A percentile compares a stretch with the other conserved stretches of the same genome.
Conservation (phyloP, 2,113 vertebrate species). For the Brachypteracias leptosomus region DNA sequence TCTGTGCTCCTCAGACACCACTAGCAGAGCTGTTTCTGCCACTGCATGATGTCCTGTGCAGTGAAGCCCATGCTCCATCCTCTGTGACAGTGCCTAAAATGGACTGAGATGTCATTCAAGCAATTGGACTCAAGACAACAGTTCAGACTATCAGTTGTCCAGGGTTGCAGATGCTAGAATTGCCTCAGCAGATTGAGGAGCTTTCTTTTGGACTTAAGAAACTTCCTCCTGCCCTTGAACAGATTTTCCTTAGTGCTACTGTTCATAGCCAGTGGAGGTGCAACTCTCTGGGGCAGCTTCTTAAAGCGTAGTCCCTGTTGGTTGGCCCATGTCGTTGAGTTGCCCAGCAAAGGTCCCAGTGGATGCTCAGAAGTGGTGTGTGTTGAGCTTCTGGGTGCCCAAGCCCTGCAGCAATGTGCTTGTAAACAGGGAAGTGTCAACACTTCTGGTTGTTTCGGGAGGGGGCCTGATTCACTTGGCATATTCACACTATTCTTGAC, state of each 20-base stretch:
- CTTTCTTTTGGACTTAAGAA: not conserved
- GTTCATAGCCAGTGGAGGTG: not conserved
- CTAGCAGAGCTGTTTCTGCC: not conserved
- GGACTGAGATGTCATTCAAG: not conserved
- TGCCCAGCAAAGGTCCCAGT: not conserved
- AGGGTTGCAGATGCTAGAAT: not conserved
- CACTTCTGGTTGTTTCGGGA: not conserved
- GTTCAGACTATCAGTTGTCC: not conserved
- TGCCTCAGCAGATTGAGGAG: not conserved
- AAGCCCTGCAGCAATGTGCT: not conserved
- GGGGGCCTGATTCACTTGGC: not conserved
- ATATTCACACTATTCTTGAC: not conserved
- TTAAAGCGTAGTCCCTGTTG: not conserved
- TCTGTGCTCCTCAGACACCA: not conserved
- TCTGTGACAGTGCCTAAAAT: not conserved
- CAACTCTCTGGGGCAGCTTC: not conserved
- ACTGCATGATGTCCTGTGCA: fast-evolving
- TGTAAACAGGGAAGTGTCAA: not conserved
- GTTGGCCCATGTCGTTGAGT: not conserved
- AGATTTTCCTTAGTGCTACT: not conserved
- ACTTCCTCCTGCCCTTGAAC: not conserved
- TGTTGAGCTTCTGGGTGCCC: not conserved
- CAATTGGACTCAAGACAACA: not conserved
- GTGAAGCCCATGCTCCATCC: not conserved
- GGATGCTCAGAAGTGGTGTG: not conserved